These are phyloP conservation scores for Oreocharis arfaki DNA, from an alignment of 2,113 vertebrate genomes.

Conservation along the genomic window DNA sequence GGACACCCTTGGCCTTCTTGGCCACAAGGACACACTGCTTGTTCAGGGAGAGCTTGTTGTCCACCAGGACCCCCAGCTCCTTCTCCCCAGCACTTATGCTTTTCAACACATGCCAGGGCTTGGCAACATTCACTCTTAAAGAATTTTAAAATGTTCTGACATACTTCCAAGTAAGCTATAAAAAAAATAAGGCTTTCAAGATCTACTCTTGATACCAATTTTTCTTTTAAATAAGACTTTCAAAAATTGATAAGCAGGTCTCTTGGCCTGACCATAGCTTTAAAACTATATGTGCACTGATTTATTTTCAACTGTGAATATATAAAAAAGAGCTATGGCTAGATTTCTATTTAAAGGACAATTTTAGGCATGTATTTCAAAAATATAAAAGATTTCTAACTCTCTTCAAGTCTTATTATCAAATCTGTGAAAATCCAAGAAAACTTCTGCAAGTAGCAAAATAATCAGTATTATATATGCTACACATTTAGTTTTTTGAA, in stretches of 20 bases:
- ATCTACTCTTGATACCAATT: background rate
- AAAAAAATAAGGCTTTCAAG: background rate
- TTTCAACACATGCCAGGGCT: background rate
- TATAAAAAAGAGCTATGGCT: background rate
- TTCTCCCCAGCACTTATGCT: background rate
- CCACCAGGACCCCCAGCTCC: background rate
- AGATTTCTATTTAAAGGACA: background rate
- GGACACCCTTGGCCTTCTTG: no score
- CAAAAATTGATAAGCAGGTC: background rate
- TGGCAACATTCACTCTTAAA: background rate
- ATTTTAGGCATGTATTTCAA: background rate
- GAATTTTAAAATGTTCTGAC: background rate
- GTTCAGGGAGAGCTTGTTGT: background rate
- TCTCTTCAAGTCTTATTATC: background rate
- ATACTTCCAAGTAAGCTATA: background rate
- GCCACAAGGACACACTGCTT: background rate
- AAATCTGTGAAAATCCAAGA: background rate
- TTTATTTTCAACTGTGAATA: background rate
- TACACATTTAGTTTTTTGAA: background rate
- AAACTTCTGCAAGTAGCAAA: background rate
- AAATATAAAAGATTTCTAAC: background rate
- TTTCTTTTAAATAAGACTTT: background rate
- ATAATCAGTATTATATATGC: background rate
- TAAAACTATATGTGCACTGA: background rate
- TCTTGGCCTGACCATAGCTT: background rate